Percentiles rank a stretch among this genome's conserved stretches.
Conservation (phyloP, 2,113 vertebrate genomes). For the Deroptyus accipitrinus region DNA sequence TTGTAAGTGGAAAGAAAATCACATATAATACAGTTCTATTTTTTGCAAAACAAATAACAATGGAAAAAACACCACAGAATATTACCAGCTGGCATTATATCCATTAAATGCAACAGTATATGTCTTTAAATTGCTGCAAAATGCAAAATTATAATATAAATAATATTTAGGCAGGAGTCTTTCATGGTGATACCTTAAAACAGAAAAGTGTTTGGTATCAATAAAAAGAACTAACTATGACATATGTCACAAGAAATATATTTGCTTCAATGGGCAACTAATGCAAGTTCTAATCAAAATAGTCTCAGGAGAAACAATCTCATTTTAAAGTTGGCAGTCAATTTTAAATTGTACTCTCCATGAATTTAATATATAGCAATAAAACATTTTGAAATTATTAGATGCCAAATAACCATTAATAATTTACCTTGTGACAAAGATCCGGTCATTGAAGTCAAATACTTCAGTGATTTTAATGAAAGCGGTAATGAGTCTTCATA, state of each 20-base stretch:
- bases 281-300: constrained; percentile 18
- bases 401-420: constrained; percentile 23
- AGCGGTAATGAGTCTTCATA: neutral
- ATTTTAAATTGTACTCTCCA: neutral
- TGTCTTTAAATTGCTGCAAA: neutral
- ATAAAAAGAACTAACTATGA: neutral
- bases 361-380: constrained; percentile 39
- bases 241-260: constrained; percentile 45
- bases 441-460: neutral
- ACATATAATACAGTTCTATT: neutral
- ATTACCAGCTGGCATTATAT: neutral
- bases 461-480: neutral
- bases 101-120: neutral
- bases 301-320: constrained; percentile 62
- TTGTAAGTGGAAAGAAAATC: neutral
- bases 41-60: neutral
- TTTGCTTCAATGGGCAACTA: constrained; percentile 33
- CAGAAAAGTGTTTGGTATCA: neutral
- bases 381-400: constrained; percentile 56
- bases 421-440: constrained; percentile 23
- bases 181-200: neutral
- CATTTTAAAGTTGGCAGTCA: constrained; percentile 66
- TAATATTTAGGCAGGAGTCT: neutral
- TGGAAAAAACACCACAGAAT: neutral
- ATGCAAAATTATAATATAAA: neutral